Conservation (phyloP, 2,113 vertebrate species). For the Felis chaus region DNA sequence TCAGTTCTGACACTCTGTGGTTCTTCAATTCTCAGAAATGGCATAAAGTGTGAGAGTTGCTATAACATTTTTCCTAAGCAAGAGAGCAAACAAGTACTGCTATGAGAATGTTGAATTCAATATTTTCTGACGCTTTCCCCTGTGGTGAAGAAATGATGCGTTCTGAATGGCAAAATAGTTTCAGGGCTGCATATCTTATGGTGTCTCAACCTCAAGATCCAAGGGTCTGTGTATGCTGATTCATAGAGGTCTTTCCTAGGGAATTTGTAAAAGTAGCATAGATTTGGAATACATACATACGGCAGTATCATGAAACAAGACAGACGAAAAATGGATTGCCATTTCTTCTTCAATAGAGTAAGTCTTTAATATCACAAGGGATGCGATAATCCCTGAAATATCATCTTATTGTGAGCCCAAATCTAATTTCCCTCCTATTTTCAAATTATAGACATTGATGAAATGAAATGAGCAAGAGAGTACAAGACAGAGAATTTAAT, state of each 20-base stretch:
- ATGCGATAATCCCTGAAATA: conserved; percentile 50
- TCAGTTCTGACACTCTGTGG: neutral
- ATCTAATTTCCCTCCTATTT: conserved; percentile 73
- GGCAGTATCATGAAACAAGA: conserved; percentile 17
- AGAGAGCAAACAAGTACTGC: conserved; percentile 24
- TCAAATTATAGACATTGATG: conserved; percentile 67
- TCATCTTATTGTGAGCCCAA: conserved; percentile 49
- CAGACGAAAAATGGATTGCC: conserved; percentile 43
- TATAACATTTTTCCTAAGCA: conserved; percentile 44
- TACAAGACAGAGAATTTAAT: conserved; percentile 69
- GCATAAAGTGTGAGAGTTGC: neutral
- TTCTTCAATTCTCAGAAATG: conserved; percentile 43
- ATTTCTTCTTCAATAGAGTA: conserved; percentile 49
- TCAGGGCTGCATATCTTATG: neutral
- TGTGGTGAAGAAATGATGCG: neutral
- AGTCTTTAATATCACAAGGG: conserved; percentile 65
- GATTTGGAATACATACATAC: conserved; percentile 15
- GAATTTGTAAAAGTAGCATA: neutral
- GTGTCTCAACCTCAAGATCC: neutral
- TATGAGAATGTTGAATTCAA: conserved; percentile 12
- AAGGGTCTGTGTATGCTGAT: neutral
- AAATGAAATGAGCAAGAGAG: conserved; percentile 66
- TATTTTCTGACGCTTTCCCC: conserved; percentile 51
- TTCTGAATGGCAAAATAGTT: neutral
- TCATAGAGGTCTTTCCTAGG: neutral